Conservation (phyloP, 2,113 vertebrate species). For the Chloebia gouldiae region DNA sequence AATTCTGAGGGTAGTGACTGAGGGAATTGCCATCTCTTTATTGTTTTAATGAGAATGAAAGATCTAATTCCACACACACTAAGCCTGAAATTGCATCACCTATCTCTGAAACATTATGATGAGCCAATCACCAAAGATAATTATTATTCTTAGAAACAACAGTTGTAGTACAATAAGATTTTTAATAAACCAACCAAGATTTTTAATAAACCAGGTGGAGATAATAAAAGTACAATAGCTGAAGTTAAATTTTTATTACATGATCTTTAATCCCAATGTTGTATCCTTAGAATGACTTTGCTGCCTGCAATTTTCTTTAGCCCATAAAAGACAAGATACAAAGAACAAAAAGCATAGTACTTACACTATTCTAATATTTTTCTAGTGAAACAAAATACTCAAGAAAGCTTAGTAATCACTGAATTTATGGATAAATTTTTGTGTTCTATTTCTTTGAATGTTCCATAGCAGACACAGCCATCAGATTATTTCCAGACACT, state of each 20-base stretch:
- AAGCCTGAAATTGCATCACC: constrained; percentile 30
- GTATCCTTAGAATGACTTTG: neutral
- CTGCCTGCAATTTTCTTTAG: neutral
- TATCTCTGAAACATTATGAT: constrained; percentile 1
- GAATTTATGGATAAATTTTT: neutral
- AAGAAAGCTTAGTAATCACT: neutral
- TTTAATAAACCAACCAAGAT: constrained; percentile 28
- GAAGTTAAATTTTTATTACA: neutral
- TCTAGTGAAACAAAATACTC: neutral
- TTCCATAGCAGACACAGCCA: neutral
- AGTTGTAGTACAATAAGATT: neutral
- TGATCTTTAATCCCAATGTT: neutral
- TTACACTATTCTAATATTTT: neutral
- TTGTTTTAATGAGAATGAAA: constrained; percentile 45
- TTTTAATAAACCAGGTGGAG: constrained; percentile 33
- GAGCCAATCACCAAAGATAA: constrained; percentile 1
- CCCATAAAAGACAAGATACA: neutral
- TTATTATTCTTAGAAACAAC: constrained; percentile 5
- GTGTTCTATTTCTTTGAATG: neutral
- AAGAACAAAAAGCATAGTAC: neutral
- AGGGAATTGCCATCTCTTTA: neutral
- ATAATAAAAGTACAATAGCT: neutral
- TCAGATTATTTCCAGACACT: neutral
- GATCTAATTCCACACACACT: constrained; percentile 29
- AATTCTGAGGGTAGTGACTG: constrained; percentile 1